Conservation (phyloP, 1,140 invertebrate genomes). For the Drosophila chauvacae region DNA sequence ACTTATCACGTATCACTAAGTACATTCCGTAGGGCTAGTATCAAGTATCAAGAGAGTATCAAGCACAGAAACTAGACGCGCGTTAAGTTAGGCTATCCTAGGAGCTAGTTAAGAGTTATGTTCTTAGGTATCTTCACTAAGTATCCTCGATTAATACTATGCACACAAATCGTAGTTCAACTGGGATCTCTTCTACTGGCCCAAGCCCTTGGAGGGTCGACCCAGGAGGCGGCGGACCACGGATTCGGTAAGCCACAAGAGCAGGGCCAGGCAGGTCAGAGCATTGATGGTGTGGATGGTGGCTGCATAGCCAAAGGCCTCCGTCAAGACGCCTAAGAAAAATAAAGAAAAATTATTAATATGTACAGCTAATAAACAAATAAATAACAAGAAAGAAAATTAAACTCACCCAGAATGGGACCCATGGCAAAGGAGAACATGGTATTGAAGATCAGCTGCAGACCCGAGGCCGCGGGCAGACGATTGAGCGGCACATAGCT, state of each 20-base stretch:
- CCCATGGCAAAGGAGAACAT: slow-evolving; percentile 87
- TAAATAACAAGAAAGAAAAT: background rate
- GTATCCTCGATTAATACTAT: slow-evolving; percentile 46
- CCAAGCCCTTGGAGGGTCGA: slow-evolving; percentile 46
- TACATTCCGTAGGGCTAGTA: slow-evolving; percentile 15
- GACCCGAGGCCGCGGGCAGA: slow-evolving; percentile 87
- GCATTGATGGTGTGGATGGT: slow-evolving; percentile 73
- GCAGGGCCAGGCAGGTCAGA: slow-evolving; percentile 55
- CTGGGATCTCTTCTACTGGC: slow-evolving; percentile 27
- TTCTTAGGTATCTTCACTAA: slow-evolving; percentile 24
- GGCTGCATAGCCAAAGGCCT: slow-evolving; percentile 57
- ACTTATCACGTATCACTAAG: slow-evolving; percentile 34
- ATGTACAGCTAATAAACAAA: too few species aligned
- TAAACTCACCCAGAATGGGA: slow-evolving; percentile 87
- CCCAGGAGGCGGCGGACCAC: slow-evolving; percentile 48
- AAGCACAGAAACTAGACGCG: slow-evolving; percentile 4
- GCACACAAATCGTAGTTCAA: slow-evolving; percentile 4
- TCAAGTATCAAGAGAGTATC: slow-evolving; percentile 21
- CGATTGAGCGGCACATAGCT: slow-evolving; percentile 88
- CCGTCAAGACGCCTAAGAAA: slow-evolving; percentile 60
- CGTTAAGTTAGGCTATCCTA: slow-evolving; percentile 5
- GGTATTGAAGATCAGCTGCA: slow-evolving; percentile 88
- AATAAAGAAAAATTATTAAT: background rate
- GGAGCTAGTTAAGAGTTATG: slow-evolving; percentile 19
- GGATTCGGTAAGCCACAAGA: slow-evolving; percentile 69